Percentiles rank a stretch among this genome's conserved stretches.
Evolutionary conservation across 2,888 invertebrate species (phyloP).

Genomic region (Julus scandinavius): DNA sequence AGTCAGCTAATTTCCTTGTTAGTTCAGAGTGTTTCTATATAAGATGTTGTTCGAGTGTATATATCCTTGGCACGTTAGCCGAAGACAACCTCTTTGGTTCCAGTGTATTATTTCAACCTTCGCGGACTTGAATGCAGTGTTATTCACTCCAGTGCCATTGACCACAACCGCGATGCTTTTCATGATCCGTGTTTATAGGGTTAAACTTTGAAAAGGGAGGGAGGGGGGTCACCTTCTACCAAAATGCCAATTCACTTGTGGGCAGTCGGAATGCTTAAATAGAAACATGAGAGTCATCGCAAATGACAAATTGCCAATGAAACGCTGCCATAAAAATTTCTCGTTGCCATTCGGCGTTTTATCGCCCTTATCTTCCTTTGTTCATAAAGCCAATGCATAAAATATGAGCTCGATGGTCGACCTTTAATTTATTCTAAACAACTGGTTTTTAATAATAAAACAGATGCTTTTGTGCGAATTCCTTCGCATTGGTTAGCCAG

Average conservation of each 20-base stretch:
- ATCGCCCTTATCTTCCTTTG: not conserved
- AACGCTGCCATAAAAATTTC: not conserved
- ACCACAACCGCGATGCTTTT: slow-evolving; percentile 36
- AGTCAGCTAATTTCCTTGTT: not conserved
- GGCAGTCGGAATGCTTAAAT: not conserved
- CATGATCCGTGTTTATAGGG: slow-evolving; percentile 8
- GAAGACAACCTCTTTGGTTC: not conserved
- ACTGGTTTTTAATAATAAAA: slow-evolving; percentile 45
- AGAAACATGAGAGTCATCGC: slow-evolving; percentile 29
- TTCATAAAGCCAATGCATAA: not conserved
- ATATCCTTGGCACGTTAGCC: not conserved
- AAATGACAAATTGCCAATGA: slow-evolving; percentile 26
- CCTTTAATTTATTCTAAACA: slow-evolving; percentile 19
- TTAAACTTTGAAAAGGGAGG: not conserved
- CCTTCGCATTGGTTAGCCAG: not conserved
- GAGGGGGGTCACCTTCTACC: not conserved
- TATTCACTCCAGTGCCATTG: slow-evolving; percentile 20
- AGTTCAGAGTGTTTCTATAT: not conserved
- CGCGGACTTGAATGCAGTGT: not conserved
- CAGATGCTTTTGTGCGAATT: slow-evolving; percentile 21
- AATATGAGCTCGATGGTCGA: slow-evolving; percentile 31
- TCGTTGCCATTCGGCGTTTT: not conserved
- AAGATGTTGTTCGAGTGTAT: not conserved
- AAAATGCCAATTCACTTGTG: slow-evolving; percentile 28
- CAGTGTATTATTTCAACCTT: slow-evolving; percentile 9